Conservation (phyloP, 2,113 vertebrate genomes). For the Podiceps cristatus region DNA sequence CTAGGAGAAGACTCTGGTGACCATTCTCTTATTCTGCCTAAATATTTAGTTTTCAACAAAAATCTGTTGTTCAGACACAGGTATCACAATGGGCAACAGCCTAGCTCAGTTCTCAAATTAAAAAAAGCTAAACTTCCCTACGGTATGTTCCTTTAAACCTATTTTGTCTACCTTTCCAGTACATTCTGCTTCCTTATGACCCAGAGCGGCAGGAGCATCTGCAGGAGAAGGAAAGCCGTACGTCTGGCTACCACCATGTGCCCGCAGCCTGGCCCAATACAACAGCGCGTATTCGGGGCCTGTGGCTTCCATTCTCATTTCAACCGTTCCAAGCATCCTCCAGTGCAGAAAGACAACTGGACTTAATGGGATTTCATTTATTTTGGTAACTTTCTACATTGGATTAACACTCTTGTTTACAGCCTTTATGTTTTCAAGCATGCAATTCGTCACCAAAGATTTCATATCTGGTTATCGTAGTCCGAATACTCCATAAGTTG, state of each 20-base stretch:
- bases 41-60: neutral
- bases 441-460: neutral
- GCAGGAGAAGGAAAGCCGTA: neutral
- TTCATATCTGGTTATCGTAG: neutral
- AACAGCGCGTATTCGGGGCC: neutral
- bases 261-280: neutral
- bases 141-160: neutral
- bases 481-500: neutral
- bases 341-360: neutral
- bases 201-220: constrained; percentile 15
- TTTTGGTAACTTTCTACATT: neutral
- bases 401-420: neutral
- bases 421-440: neutral
- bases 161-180: neutral
- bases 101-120: neutral
- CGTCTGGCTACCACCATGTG: neutral
- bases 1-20: neutral
- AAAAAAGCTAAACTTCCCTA: neutral
- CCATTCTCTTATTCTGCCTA: rapidly evolving
- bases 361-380: neutral
- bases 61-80: neutral
- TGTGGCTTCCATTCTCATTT: neutral
- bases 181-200: neutral
- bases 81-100: neutral
- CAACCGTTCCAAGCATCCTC: neutral